phyloP scores from a whole-genome alignment of 2,888 invertebrate species.

The Nemoura dubitans region DNA sequence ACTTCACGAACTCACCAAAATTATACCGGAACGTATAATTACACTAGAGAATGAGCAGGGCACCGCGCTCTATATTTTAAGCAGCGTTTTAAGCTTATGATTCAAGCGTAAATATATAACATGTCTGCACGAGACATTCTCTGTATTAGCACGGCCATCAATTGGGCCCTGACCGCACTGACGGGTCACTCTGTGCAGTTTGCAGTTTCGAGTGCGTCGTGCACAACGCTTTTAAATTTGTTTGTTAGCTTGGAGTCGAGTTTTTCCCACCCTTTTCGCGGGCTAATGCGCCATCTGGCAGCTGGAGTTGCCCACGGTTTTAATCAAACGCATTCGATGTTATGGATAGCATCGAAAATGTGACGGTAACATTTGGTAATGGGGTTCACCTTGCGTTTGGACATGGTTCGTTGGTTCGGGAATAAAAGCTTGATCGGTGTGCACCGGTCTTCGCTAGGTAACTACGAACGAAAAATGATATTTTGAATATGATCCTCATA shows the following conservation, averaged over 20 bases:
- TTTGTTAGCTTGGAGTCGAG: background rate
- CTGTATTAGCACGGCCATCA: background rate
- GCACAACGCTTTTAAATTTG: background rate
- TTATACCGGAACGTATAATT: background rate
- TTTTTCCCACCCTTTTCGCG: background rate
- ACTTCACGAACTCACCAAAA: background rate
- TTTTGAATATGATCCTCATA: conserved; percentile 1
- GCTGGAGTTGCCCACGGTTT: background rate
- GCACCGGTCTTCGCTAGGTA: background rate
- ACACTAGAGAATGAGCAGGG: background rate
- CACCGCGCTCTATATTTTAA: background rate
- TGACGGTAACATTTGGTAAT: background rate
- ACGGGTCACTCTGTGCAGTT: background rate
- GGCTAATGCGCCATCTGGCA: background rate
- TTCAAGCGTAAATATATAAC: background rate
- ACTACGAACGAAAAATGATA: background rate
- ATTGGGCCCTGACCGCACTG: background rate
- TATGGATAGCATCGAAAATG: background rate
- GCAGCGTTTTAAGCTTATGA: background rate
- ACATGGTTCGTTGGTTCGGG: background rate
- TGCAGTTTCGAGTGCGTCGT: background rate
- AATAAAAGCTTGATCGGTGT: background rate
- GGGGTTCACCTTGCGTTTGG: background rate
- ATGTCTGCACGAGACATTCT: background rate
- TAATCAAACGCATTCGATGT: conserved; percentile 7